Base-by-base conservation (phyloP, 2,113 vertebrate genomes). In the Pyrgilauda ruficollis region DNA sequence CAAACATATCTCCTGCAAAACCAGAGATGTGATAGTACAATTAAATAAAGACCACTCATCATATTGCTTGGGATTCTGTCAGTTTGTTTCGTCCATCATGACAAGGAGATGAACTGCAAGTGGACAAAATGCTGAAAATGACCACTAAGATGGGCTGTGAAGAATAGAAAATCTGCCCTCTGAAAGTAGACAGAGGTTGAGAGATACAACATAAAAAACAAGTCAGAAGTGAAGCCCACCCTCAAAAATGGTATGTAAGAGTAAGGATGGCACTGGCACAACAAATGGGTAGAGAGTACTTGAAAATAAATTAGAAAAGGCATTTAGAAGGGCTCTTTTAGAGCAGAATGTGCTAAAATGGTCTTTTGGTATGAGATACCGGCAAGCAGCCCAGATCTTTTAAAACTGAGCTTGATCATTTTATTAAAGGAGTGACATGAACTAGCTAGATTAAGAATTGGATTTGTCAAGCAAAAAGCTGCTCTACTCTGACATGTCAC, bases 191-290 rank as follows among this genome's bases (percentile, higher is more conserved):
- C 7, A 44, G 20, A 58, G 15, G 44, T 53, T 74, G n/a, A 79
- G 22, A 39, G 53, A 63, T 4, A 21, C 1, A 46, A 17, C 1
- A 7, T 20, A 23, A 41, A 69, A 76, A 73, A 62, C 1, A 1
- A 55, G 30, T 27, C 13, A 52, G 30, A 90, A 92, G 78, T 16
- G 10, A 91, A 91, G 15, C 3, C 9, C 33, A 52, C 1, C 21
- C 5, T n/a, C 22, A 16, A 59, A 62, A 92, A 35, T 0, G 0
- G 2, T 20, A 20, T 10, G 17, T 15, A 27, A 50, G 30, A 15
- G 11, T 27, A 76, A 58, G 41, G 13, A 69, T 28, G 16, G 33
- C 47, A 37, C 4, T 31, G 27, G 23, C 15, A 53, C 7, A 58
- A 41, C 6, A 66, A 86, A 69, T 2, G 16, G 6, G 4, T 35